Evolutionary conservation across 2,113 vertebrate species (phyloP), one percentile per base, ranked within the genome.

Genomic region (Trachemys scripta): DNA sequence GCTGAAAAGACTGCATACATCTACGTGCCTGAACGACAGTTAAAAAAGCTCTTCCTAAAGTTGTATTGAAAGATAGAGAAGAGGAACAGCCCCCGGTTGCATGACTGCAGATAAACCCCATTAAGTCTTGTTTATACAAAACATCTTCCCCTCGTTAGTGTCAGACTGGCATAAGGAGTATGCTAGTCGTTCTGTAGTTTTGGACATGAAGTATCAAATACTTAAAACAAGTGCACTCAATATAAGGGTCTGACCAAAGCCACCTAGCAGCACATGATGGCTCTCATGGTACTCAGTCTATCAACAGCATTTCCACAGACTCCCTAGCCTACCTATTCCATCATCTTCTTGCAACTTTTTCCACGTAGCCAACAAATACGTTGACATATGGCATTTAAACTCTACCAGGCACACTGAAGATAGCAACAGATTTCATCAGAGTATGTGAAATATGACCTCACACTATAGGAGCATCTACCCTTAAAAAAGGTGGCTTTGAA

Each of bases 291-390:
- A 75, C n/a, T 75, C 22, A 42, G 59, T 35, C 59, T 35, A 65
- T 65, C 59, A 65, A 6, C 29, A 65, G 59, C 29, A 65, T 35
- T 65, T 65, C 29, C 59, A 65, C 13, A 35, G 16, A 17, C 35
- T 69, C 69, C 20, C 69, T 42, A 38, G 19, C 38, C 22, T 42
- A 42, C 22, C 69, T 42, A 75, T 42, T 75, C 38, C 42, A 78
- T 85, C 51, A 84, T 92, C 90, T 89, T 94, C 49, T 42, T 84
- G 86, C 38, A 53, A 4, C 84, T 81, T 91, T 85, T 72, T 38
- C 56, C 83, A 95, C 85, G 78, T 92, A 84, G 62, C 51, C 62
- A 95, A 88, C 94, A 96, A 86, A 93, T 81, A 69, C 84, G 69
- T 29, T 6, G 1, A 78, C 87, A 85, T 92, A 76, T 72, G 29